Conservation (phyloP, 2,113 vertebrate genomes). For the Piaya cayana region DNA sequence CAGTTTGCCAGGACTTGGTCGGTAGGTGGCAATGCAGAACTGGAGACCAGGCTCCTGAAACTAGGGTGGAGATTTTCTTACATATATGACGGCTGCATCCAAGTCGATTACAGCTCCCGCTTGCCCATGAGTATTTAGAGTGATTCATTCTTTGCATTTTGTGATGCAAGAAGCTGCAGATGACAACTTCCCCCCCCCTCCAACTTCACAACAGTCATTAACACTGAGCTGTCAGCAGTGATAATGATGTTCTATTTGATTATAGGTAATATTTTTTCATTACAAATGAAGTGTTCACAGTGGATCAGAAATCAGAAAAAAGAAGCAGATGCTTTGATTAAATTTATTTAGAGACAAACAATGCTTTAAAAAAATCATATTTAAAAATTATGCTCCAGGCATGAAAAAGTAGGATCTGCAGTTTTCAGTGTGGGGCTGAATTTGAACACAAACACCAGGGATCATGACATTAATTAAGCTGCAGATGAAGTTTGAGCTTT, state of each 20-base stretch:
- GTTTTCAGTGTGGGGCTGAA: not conserved
- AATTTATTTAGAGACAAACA: not conserved
- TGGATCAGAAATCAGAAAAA: not conserved
- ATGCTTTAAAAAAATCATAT: not conserved
- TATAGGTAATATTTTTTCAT: not conserved
- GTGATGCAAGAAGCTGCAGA: not conserved
- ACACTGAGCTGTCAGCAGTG: not conserved
- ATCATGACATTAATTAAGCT: not conserved
- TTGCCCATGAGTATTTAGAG: accelerated
- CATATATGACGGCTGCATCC: accelerated
- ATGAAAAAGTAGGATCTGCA: not conserved
- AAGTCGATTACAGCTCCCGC: not conserved
- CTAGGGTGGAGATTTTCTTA: too few species aligned
- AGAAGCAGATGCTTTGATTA: not conserved
- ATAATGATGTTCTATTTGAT: not conserved
- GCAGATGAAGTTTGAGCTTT: not conserved
- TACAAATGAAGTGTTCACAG: not conserved
- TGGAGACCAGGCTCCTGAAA: not conserved
- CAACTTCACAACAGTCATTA: not conserved
- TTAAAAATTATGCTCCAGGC: not conserved
- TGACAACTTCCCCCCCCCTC: too few species aligned
- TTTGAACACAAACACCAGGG: not conserved
- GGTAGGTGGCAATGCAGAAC: constrained; percentile 68
- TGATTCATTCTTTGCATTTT: not conserved
- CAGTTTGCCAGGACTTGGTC: not conserved